Evolutionary conservation across 2,113 vertebrate genomes (phyloP), one percentile per base, ranked within the genome.

Genomic region (Synchiropus splendidus): DNA sequence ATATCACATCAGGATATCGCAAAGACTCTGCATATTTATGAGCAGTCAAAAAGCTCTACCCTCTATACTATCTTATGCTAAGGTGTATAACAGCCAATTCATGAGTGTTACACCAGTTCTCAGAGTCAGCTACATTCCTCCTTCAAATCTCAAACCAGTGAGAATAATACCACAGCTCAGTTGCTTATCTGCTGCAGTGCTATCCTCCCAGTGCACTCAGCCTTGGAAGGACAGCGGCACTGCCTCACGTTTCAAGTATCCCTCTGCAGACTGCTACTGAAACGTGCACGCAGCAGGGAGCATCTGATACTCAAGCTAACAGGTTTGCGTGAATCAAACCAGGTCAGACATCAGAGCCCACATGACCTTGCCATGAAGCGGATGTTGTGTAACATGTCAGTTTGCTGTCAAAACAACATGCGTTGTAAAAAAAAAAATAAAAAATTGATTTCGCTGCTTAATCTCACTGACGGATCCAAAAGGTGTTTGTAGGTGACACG

Each of bases 171-270:
- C 4, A 8, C 21, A 27, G 21, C 21, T 27, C 21, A 27, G 21
- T 8, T 27, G 4, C 21, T 27, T 27, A 27, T 27, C 21, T n/a
- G n/a, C n/a, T n/a, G 36, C 43, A n/a, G 42, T 31, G 9, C 17
- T 18, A 18, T 35, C 31, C 11, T 27, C 39, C 64, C 39, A n/a
- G n/a, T 16, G 18, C 14, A n/a, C 39, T 61, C 74, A 57, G 63
- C 62, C 70, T 64, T 57, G 51, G 45, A 58, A 32, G 32, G 50
- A 44, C 44, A 51, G 41, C 17, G 3, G 14, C 39, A 13, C 39
- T 37, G n/a, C 46, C 64, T 70, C 47, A 0, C 18, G 2, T 68
- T 58, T 61, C 55, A 49, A 41, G 38, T 34, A n/a, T n/a, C n/a
- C 21, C 21, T 31, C 15, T 37, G 33, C n/a, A n/a, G n/a, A 5